Conservation (phyloP, 2,113 vertebrate genomes). For the Antechinus flavipes region DNA sequence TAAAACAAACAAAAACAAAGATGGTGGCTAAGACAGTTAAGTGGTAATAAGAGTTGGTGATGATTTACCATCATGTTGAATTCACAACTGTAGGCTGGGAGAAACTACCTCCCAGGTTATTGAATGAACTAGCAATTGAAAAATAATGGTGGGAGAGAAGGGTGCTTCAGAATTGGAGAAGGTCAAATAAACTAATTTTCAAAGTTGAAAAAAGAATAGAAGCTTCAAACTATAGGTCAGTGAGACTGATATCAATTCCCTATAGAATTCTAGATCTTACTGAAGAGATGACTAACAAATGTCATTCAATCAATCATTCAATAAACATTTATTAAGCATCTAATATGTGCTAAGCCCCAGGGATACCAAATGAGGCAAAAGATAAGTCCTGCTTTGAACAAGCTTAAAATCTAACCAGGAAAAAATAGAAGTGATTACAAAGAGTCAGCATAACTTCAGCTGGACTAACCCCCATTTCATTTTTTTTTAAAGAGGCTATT, state of each 20-base stretch:
- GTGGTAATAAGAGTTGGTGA: not conserved
- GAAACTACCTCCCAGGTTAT: not conserved
- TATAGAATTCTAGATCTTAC: not conserved
- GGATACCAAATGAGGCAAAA: not conserved
- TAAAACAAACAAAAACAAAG: not conserved
- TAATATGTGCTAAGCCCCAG: not conserved
- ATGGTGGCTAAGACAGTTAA: not conserved
- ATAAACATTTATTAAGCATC: not conserved
- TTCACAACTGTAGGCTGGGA: not conserved
- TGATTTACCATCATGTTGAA: not conserved
- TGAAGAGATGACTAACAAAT: not conserved
- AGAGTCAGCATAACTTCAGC: not conserved
- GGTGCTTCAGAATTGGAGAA: not conserved
- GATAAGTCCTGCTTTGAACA: not conserved
- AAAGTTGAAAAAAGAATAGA: not conserved
- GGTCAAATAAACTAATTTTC: not conserved
- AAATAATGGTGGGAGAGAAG: not conserved
- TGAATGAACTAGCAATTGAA: not conserved
- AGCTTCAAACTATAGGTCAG: not conserved
- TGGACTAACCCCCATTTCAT: not conserved
- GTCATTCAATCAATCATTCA: not conserved
- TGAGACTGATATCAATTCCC: not conserved
- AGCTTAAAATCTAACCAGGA: not conserved
- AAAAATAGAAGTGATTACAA: not conserved
- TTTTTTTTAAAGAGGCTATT: not conserved